Evolutionary conservation across 2,888 invertebrate genomes (phyloP), one percentile per base, ranked within the genome.

Genomic region (Cremastinae sp.): DNA sequence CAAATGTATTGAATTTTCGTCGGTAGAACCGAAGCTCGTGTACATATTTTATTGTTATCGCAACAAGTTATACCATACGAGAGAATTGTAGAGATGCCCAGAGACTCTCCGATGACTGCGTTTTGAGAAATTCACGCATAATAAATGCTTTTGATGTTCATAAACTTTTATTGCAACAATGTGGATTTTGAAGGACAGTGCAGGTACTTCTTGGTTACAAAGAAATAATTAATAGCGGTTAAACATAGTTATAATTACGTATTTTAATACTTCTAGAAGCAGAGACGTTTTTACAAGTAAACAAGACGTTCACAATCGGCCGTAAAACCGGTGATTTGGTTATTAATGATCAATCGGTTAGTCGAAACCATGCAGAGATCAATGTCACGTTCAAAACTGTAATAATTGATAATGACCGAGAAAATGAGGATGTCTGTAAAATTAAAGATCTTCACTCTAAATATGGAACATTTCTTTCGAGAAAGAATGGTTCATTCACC

Each of bases 301-400:
- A 62, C 1, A 39, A 37, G n/a, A 65, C 28, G 12, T 56, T 61
- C 22, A 70, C 28, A 0, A 45, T 77, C 9, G 77, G 77, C 20
- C 69, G 77, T n/a, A 74, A 74, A 35, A 61, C 37, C 8, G 73
- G 70, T 8, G 51, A 16, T 14, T 22, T 77, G 7, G 49, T 77
- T 8, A 1, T 56, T 2, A 12, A 16, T 1, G 77, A 77, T 20
- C 55, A 49, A 20, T 77, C 77, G 0, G 37, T 77, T 41, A 77
- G 77, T 20, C 59, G 77, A 22, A 45, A 70, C 37, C 77, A 77
- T 55, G 77, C 77, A 3, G 22, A 37, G 14, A 73, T 77, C 41
- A 59, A 35, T 1, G 20, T 76, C 7, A n/a, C 4, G 3, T 4
- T 47, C 8, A 56, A 53, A 35, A 7, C 45, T 9, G 16, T 51